Evolutionary conservation across 2,113 vertebrate species (phyloP), one percentile per base, ranked within the genome.

Genomic region (Trichomycterus rosablanca): DNA sequence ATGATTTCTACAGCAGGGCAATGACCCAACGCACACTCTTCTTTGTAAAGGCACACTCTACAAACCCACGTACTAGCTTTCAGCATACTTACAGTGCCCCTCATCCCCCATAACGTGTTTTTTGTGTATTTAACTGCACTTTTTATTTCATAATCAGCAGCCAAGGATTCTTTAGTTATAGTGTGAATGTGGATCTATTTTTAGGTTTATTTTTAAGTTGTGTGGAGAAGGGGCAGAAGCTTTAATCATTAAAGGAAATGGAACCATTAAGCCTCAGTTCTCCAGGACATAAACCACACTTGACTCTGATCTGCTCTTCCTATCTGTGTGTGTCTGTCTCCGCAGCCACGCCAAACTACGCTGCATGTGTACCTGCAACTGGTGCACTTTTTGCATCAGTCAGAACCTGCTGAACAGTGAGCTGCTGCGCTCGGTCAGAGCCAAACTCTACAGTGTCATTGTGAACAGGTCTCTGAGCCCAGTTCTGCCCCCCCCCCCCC

Each of bases 381-480:
- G 92, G 89, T 98, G 95, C 80, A 91, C 91, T 81, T 94, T 91
- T 91, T 98, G 95, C 93, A 89, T 98, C 90, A 94, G 92, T 97
- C 93, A 96, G 88, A 97, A 92, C 90, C 87, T 97, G 88, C 92
- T 98, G 87, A 93, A 89, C 91, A 92, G 90, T 92, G 92, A 95
- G 89, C 91, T 97, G 87, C 90, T 97, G 89, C 91, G 90, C 88
- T 92, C 87, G 83, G 82, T 97, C 92, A 97, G 96, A 92, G 91
- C 93, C 88, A 92, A 92, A 87, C 83, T 98, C 90, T 90, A 89
- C 93, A 93, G 91, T 81, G 90, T 90, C 84, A 80, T 94, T 84
- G 90, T 92, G 83, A 95, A 91, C 94, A 98, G 95, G 95, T 98
- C 88, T 88, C 79, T 76, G 52, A 67, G 66, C 59, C 48, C 76